Evolutionary conservation across 2,888 invertebrate species (phyloP).

Genomic region (Congeria kusceri): DNA sequence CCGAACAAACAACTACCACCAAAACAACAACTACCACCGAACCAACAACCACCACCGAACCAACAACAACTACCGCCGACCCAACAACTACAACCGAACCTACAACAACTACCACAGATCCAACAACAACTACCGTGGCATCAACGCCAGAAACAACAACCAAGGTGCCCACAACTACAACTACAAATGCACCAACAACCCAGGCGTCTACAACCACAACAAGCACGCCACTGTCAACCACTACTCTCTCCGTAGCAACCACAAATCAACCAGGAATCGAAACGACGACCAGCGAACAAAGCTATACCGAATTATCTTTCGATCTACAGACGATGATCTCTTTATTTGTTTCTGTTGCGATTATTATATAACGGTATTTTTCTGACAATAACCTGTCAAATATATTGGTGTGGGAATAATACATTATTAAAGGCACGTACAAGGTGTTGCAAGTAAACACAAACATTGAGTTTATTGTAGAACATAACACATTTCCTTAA

Average conservation of each 20-base stretch:
- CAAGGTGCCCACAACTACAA: background rate
- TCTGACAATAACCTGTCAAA: no score
- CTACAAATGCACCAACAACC: background rate
- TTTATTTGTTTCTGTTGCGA: conserved; percentile 46
- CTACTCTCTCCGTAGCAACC: background rate
- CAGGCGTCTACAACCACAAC: conserved; percentile 10
- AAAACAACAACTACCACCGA: background rate
- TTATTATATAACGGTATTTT: conserved; percentile 31
- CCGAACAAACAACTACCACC: background rate
- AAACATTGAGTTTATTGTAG: no score
- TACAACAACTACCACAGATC: background rate
- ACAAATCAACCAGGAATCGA: conserved; percentile 1
- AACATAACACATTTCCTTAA: no score
- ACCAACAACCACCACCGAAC: background rate
- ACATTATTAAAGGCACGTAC: no score
- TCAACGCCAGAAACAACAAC: background rate
- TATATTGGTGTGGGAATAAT: no score
- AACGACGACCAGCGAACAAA: conserved; percentile 1
- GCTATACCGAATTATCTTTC: conserved; percentile 34
- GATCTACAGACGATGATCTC: conserved; percentile 58
- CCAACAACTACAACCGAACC: conserved; percentile 2
- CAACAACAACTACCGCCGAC: background rate
- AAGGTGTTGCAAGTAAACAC: no score
- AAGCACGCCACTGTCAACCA: background rate
- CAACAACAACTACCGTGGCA: conserved; percentile 18